phyloP scores from a whole-genome alignment of 2,113 vertebrate species.

The Antennarius striatus region DNA sequence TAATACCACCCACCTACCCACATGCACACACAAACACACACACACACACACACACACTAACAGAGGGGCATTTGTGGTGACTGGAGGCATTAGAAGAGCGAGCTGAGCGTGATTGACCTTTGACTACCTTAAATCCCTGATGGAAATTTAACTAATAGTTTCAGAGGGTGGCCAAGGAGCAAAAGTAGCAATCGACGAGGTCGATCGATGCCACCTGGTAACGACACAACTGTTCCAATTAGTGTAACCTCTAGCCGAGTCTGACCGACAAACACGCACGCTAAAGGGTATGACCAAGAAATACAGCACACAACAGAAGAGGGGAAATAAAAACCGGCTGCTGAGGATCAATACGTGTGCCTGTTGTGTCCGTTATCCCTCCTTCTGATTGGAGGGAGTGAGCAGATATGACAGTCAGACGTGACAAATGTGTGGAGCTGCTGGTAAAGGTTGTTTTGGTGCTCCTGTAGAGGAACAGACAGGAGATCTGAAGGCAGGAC shows the following conservation, averaged over 20 bases:
- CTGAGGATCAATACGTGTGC: slow-evolving; percentile 56
- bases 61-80: slow-evolving; percentile 47
- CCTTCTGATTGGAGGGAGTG: slow-evolving; percentile 41
- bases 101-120: slow-evolving; percentile 69
- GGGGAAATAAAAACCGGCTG: slow-evolving; percentile 30
- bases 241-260: slow-evolving; percentile 61
- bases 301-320: slow-evolving; percentile 15
- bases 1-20: slow-evolving; percentile 18
- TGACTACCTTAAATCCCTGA: slow-evolving; percentile 69
- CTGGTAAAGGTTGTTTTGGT: slow-evolving; percentile 37
- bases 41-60: slow-evolving; percentile 12
- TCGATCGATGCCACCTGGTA: slow-evolving; percentile 79
- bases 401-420: slow-evolving; percentile 49
- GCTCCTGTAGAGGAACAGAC: slow-evolving; percentile 14
- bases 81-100: slow-evolving; percentile 48
- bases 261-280: slow-evolving; percentile 3
- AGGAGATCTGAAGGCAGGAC: slow-evolving; percentile 45
- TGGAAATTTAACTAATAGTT: slow-evolving; percentile 79
- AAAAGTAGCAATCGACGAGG: slow-evolving; percentile 75
- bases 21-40: neutral
- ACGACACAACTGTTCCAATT: slow-evolving; percentile 71
- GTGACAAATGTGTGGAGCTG: slow-evolving; percentile 34
- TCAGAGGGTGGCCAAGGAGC: slow-evolving; percentile 58
- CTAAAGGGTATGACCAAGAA: slow-evolving; percentile 35
- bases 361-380: slow-evolving; percentile 29